These are phyloP conservation scores for Amphimallon solstitiale DNA, from an alignment of 2,888 invertebrate genomes.

Conservation along the genomic window DNA sequence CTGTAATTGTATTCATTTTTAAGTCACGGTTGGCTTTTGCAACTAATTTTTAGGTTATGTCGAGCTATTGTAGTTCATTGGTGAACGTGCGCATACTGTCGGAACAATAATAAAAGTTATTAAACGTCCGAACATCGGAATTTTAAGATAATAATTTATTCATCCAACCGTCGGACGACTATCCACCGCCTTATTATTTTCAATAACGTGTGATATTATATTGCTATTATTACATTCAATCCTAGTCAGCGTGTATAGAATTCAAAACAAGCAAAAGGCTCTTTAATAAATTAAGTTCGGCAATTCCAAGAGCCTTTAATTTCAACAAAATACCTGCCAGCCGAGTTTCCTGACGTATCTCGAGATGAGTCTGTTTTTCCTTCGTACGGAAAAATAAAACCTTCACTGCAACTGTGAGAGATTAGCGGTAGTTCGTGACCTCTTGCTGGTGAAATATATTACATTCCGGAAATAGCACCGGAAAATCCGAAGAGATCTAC, in stretches of 20 bases:
- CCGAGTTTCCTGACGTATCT: constrained; percentile 5
- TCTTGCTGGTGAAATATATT: constrained; percentile 7
- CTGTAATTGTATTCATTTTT: too few relatives aligned
- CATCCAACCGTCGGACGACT: too few relatives aligned
- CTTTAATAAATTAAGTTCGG: background rate
- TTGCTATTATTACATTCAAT: background rate
- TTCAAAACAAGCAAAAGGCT: background rate
- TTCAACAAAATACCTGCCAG: background rate
- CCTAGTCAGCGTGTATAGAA: background rate
- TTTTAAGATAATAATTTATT: too few relatives aligned
- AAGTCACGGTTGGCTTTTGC: too few relatives aligned
- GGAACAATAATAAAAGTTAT: too few relatives aligned
- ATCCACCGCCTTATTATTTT: too few relatives aligned
- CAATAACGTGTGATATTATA: too few relatives aligned
- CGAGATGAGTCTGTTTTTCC: background rate
- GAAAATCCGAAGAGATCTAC: too few relatives aligned
- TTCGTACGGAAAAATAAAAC: background rate
- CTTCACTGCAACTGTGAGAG: background rate
- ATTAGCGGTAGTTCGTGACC: constrained; percentile 19
- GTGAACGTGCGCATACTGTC: too few relatives aligned
- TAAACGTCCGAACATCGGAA: too few relatives aligned
- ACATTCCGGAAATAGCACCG: background rate
- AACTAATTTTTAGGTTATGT: too few relatives aligned
- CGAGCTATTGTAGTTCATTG: too few relatives aligned
- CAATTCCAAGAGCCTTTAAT: background rate